Evolutionary conservation across 1,140 invertebrate species (phyloP).

Genomic region (Bombus consobrinus): DNA sequence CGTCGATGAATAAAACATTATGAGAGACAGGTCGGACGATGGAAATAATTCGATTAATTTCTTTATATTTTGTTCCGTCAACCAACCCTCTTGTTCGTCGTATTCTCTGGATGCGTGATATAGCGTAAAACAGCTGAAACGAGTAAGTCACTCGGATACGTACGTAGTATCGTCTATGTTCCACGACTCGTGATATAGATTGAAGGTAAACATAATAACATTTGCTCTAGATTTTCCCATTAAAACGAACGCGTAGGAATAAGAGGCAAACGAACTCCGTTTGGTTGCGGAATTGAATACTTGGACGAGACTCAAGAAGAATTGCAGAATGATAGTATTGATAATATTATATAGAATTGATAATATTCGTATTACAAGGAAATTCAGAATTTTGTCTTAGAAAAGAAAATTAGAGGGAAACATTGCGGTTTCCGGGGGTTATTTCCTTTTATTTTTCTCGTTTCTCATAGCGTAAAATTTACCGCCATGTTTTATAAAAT

Average conservation of each 20-base stretch:
- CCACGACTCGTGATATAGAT: not conserved
- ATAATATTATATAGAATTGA: not conserved
- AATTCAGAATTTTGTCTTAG: not conserved
- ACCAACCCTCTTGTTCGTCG: not conserved
- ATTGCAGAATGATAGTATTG: not conserved
- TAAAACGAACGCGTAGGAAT: not conserved
- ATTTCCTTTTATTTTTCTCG: no score
- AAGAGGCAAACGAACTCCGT: not conserved
- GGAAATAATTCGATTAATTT: slow-evolving; percentile 30
- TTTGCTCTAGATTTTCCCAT: slow-evolving; percentile 24
- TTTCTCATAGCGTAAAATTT: no score
- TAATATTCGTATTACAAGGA: not conserved
- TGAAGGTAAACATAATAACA: slow-evolving; percentile 12
- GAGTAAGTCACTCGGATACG: not conserved
- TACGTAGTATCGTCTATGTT: not conserved
- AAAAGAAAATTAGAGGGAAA: no score
- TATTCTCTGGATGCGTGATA: no score
- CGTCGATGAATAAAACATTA: slow-evolving; percentile 69
- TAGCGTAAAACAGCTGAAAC: not conserved
- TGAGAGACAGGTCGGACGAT: not conserved
- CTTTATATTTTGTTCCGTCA: no score
- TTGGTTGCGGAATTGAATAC: not conserved
- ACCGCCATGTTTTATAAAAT: no score
- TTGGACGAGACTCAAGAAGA: not conserved
- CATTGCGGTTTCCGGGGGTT: no score